These are phyloP conservation scores for Rhinogobio ventralis DNA, from an alignment of 2,797 vertebrate genomes.

Conservation along the genomic window DNA sequence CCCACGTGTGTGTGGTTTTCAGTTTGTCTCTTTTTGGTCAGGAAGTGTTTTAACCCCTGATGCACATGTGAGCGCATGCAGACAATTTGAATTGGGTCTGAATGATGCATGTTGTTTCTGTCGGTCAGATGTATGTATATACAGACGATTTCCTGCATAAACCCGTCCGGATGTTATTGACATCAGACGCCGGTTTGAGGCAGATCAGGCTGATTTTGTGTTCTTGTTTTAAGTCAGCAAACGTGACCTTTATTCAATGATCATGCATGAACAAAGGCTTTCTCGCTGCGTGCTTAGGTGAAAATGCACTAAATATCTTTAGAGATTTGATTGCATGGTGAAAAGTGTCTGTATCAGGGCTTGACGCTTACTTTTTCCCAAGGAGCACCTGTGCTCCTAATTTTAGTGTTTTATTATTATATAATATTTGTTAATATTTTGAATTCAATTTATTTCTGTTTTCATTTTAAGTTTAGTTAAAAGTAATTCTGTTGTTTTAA, in stretches of 20 bases:
- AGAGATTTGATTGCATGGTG: neutral
- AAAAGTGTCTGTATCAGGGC: no score
- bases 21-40: constrained; percentile 67
- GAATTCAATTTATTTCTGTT: no score
- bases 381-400: no score
- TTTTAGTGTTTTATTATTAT: no score
- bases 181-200: constrained; percentile 23
- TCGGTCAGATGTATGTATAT: constrained; percentile 1
- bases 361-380: no score
- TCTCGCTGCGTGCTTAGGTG: neutral
- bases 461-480: no score
- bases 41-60: constrained; percentile 70
- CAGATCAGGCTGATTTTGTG: constrained; percentile 21
- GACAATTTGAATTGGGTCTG: neutral
- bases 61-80: neutral
- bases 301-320: neutral
- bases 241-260: neutral
- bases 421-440: no score
- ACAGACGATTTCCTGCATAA: constrained; percentile 4
- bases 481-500: no score
- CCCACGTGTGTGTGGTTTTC: constrained; percentile 76
- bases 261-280: neutral
- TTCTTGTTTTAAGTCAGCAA: neutral
- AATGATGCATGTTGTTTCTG: neutral
- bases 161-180: constrained; percentile 33